Evolutionary conservation across 2,113 vertebrate species (phyloP), one percentile per base, ranked within the genome.

Genomic region (Sorex fumeus): DNA sequence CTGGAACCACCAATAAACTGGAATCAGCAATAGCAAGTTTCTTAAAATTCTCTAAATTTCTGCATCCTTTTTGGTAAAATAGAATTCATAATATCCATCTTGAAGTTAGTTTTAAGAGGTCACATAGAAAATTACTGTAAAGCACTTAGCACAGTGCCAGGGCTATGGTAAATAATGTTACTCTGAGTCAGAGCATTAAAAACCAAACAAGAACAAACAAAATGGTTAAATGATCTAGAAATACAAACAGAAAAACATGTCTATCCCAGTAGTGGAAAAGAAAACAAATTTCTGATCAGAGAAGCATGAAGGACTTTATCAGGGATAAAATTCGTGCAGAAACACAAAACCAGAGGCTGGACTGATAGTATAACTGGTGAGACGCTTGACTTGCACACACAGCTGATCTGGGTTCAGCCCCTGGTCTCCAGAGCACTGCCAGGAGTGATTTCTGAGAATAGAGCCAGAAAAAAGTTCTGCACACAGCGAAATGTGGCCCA

Each of bases 201-300:
- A 34, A 92, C 12, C 57, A 94, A 88, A 86, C 53, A 25, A 80
- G 78, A 87, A 85, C 85, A 79, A 86, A 83, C 57, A 86, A 92
- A 88, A 11, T 88, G 28, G 66, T 82, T 93, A 87, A 92, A 69
- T 34, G 60, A 91, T 80, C 76, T 84, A 80, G 93, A 95, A 92
- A 94, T 62, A 62, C 36, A 93, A 74, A 88, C 64, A 77, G 43
- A 50, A 87, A 93, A 84, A 60, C 30, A 64, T 18, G 16, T 82
- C 36, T 84, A 40, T 87, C 34, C 43, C 7, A n/a, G 40, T 30
- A 13, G 2, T 27, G 8, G 53, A 86, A 50, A 82, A 60, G 62
- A 19, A 92, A 96, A 88, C 25, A 64, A 12, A 40, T 77, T 91
- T 93, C 71, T 84, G 32, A 81, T 53, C 28, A n/a, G 3, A 50